Conservation (phyloP, 1,140 invertebrate genomes). For the Lanistes nyassanus region DNA sequence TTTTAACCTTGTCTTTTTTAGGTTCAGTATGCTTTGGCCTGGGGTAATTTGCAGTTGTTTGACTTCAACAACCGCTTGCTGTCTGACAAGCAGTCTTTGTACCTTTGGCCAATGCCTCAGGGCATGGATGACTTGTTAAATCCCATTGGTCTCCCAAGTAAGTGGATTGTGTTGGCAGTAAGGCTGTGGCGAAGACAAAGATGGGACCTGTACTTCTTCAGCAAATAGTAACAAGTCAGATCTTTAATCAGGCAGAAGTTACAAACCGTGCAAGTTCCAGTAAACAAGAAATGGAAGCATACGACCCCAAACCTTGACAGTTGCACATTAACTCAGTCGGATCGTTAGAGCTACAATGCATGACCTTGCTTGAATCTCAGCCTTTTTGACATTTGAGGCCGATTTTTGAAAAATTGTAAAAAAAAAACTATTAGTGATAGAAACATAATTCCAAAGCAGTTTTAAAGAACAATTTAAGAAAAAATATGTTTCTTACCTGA, state of each 20-base stretch:
- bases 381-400: too few relatives aligned
- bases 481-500: too few relatives aligned
- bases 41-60: slow-evolving; percentile 94
- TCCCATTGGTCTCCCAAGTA: slow-evolving; percentile 80
- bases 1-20: slow-evolving; percentile 39
- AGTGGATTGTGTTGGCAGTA: neutral
- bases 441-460: too few relatives aligned
- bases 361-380: too few relatives aligned
- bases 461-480: too few relatives aligned
- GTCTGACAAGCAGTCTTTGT: slow-evolving; percentile 85
- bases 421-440: too few relatives aligned
- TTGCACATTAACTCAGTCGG: too few relatives aligned
- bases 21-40: slow-evolving; percentile 85
- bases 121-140: slow-evolving; percentile 85
- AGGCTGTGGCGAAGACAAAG: neutral
- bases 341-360: too few relatives aligned
- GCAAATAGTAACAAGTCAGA: neutral
- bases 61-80: slow-evolving; percentile 91
- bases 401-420: too few relatives aligned
- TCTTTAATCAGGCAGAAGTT: neutral
- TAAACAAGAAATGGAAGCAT: too few relatives aligned
- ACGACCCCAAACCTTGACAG: too few relatives aligned
- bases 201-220: neutral
- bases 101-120: slow-evolving; percentile 91
- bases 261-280: neutral